These are phyloP conservation scores for Xiphophorus couchianus DNA, from an alignment of 2,113 vertebrate genomes.

Conservation along the genomic window DNA sequence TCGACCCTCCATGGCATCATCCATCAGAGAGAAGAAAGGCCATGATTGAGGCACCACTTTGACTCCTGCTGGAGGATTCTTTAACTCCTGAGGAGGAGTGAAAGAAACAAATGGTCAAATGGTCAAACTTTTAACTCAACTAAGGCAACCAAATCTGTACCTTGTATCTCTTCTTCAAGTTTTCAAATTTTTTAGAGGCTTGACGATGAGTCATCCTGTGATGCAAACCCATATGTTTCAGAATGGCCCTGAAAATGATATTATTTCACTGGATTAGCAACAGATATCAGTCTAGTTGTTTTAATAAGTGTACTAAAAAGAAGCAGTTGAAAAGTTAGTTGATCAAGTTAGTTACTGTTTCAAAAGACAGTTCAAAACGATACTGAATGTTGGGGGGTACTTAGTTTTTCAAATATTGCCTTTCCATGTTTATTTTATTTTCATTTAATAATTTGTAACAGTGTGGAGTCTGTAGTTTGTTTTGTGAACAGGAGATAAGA, in stretches of 20 bases:
- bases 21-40: conserved; percentile 73
- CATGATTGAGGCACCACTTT: conserved; percentile 61
- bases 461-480: not conserved
- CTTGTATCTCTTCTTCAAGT: conserved; percentile 78
- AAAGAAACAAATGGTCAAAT: not conserved
- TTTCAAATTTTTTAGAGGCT: conserved; percentile 80
- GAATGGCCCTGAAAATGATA: conserved; percentile 52
- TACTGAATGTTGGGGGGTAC: too few relatives aligned
- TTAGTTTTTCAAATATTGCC: not conserved
- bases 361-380: too few relatives aligned
- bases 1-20: conserved; percentile 71
- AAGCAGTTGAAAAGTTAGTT: not conserved
- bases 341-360: too few relatives aligned
- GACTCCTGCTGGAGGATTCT: conserved; percentile 66
- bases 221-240: conserved; percentile 77
- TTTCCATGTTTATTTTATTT: not conserved
- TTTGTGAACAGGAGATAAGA: not conserved
- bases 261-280: not conserved
- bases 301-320: not conserved
- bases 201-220: conserved; percentile 72
- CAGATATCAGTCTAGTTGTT: not conserved
- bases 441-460: not conserved
- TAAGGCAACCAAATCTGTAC: conserved; percentile 33
- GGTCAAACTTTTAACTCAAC: not conserved
- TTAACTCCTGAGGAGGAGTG: conserved; percentile 66